Conservation (phyloP, 2,888 invertebrate species). For the Ennomos erosarius region DNA sequence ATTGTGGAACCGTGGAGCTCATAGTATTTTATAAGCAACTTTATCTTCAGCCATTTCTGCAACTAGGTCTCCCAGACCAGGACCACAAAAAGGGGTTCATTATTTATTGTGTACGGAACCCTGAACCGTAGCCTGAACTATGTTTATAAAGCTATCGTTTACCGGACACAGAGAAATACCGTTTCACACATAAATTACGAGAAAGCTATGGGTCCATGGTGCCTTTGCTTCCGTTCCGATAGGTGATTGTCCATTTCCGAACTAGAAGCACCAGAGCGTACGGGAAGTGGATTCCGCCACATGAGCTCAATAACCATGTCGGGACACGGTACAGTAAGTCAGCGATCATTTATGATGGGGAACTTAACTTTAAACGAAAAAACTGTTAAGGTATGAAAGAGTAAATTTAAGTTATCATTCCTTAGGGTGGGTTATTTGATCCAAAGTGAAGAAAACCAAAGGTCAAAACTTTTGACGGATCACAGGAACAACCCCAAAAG, state of each 20-base stretch:
- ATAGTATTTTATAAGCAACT: too few species aligned
- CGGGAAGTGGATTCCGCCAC: constrained; percentile 58
- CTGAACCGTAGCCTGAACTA: too few species aligned
- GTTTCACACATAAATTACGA: constrained; percentile 66
- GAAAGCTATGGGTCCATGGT: constrained; percentile 45
- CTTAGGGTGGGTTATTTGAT: too few species aligned
- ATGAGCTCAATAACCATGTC: constrained; percentile 47
- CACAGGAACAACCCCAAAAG: too few species aligned
- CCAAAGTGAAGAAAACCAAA: too few species aligned
- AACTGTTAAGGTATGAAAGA: not conserved
- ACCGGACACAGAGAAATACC: constrained; percentile 29
- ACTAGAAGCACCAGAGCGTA: constrained; percentile 57
- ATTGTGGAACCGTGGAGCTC: too few species aligned
- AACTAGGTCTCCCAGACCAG: too few species aligned
- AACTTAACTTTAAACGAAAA: constrained; percentile 1
- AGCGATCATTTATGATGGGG: constrained; percentile 11
- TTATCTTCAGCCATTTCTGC: too few species aligned
- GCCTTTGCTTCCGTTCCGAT: constrained; percentile 73
- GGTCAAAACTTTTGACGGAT: too few species aligned
- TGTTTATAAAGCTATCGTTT: constrained; percentile 4
- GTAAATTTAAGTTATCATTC: not conserved
- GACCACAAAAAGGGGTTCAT: not conserved
- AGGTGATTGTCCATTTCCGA: constrained; percentile 73
- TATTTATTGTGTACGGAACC: not conserved
- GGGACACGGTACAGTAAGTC: constrained; percentile 41